These are phyloP conservation scores for Platyscapa corneri DNA, from an alignment of 1,140 invertebrate species.

Conservation along the genomic window DNA sequence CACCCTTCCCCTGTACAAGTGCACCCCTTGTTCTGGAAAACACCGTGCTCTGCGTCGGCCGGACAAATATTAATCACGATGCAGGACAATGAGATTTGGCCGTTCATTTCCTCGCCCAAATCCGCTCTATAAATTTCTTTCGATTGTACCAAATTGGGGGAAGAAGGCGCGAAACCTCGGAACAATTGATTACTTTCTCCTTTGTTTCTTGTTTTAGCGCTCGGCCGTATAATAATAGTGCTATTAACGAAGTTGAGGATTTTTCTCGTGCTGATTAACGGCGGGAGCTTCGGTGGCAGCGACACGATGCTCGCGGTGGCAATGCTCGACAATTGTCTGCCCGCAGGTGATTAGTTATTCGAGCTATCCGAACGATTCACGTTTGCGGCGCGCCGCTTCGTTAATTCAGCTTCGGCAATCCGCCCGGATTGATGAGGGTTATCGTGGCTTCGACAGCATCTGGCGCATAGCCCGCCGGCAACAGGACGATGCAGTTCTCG, in stretches of 20 bases:
- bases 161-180: background rate
- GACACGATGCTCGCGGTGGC: too few species aligned
- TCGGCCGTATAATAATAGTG: background rate
- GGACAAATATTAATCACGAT: background rate
- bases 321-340: background rate
- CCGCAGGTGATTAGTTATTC: constrained; percentile 60
- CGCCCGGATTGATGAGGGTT: background rate
- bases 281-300: background rate
- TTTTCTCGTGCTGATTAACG: background rate
- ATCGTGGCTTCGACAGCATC: too few species aligned
- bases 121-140: background rate
- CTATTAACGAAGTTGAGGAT: background rate
- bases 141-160: background rate
- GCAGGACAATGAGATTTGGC: background rate
- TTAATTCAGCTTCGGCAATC: constrained; percentile 61
- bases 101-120: background rate
- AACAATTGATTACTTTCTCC: background rate
- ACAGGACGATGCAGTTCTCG: too few species aligned
- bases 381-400: constrained; percentile 56
- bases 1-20: background rate
- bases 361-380: constrained; percentile 56
- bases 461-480: too few species aligned
- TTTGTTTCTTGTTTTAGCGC: background rate
- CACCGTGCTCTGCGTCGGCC: background rate
- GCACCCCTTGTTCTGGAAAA: background rate